Base-by-base conservation (phyloP, 2,113 vertebrate genomes). In the Madoqua kirkii region DNA sequence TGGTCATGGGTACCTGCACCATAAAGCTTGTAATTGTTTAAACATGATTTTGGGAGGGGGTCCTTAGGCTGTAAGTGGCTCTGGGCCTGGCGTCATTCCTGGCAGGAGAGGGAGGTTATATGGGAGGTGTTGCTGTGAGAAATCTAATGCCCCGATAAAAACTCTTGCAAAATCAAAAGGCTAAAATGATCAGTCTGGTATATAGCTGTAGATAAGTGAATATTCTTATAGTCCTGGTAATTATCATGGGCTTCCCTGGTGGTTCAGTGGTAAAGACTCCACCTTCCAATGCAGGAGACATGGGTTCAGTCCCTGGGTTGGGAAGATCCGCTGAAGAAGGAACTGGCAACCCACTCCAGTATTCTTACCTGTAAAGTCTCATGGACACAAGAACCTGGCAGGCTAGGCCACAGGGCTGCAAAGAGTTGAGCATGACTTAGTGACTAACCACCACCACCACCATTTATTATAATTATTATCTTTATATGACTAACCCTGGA, bases 11-110 rank as follows among this genome's bases (percentile, higher is more conserved):
- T 97, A 95, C 96, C 98, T 97, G 93, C 86, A 91, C 87, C 87
- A 67, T 92, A 87, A 97, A 93, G 97, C 93, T 97, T n/a, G 23
- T 95, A 95, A 97, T 97, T 92, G 96, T 95, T 98, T 96, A 95
- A 96, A 92, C 91, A 87, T 97, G 97, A 88, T 79, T 84, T 85
- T 94, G 95, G 29, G 83, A 31, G 43, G 21, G 33, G 81, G 25
- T 93, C 74, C 59, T 81, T 12, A 55, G 29, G 89, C 93, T 85
- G 59, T 45, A 55, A 64, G 16, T 71, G 86, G 59, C 82, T 48
- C 71, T 82, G 40, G 89, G 31, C 54, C 93, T 83, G 17, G 52
- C 45, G 27, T 87, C 94, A 48, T 54, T 33, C 21, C 52, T 55
- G 3, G 78, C 33, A 36, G 60, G 45, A 59, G 57, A 88, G 19